These are phyloP conservation scores for Eumacrocentrus americanus DNA, from an alignment of 2,888 invertebrate species.

Conservation along the genomic window DNA sequence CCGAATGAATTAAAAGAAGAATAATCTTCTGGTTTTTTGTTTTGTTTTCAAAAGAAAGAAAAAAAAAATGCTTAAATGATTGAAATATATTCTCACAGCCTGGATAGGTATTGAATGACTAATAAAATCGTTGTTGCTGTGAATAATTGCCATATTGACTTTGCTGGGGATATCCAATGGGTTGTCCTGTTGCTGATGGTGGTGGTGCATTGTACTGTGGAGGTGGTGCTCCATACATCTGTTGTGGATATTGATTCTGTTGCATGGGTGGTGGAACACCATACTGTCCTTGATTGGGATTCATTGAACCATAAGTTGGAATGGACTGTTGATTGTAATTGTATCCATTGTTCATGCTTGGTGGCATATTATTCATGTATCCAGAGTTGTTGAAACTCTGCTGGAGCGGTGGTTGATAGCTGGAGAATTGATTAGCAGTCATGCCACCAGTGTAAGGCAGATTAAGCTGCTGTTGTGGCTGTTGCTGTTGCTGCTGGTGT, in stretches of 20 bases:
- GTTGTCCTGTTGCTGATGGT: slow-evolving; percentile 33
- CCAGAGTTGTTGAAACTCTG: slow-evolving; percentile 44
- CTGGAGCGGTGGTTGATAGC: slow-evolving; percentile 42
- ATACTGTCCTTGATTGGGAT: slow-evolving; percentile 47
- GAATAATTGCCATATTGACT: slow-evolving; percentile 51
- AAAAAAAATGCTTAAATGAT: not conserved
- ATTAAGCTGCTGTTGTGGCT: slow-evolving; percentile 28
- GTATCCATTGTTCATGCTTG: slow-evolving; percentile 52
- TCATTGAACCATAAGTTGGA: slow-evolving; percentile 34
- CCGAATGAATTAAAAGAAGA: no score
- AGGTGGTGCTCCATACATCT: slow-evolving; percentile 39
- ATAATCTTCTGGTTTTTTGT: no score
- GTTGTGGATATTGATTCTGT: slow-evolving; percentile 46
- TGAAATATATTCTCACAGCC: not conserved
- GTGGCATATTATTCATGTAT: slow-evolving; percentile 38
- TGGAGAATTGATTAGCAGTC: slow-evolving; percentile 42
- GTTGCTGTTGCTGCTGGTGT: slow-evolving; percentile 17
- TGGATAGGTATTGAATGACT: not conserved
- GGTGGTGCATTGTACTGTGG: slow-evolving; percentile 45
- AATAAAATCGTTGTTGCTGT: slow-evolving; percentile 57
- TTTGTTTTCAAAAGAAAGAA: not conserved
- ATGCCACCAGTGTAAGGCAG: slow-evolving; percentile 14
- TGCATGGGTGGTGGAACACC: slow-evolving; percentile 37
- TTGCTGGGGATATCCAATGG: slow-evolving; percentile 48
- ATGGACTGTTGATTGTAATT: slow-evolving; percentile 47